Percentiles rank a stretch among this genome's conserved stretches.
Conservation (phyloP, 2,113 vertebrate species). For the Callithrix jacchus region DNA sequence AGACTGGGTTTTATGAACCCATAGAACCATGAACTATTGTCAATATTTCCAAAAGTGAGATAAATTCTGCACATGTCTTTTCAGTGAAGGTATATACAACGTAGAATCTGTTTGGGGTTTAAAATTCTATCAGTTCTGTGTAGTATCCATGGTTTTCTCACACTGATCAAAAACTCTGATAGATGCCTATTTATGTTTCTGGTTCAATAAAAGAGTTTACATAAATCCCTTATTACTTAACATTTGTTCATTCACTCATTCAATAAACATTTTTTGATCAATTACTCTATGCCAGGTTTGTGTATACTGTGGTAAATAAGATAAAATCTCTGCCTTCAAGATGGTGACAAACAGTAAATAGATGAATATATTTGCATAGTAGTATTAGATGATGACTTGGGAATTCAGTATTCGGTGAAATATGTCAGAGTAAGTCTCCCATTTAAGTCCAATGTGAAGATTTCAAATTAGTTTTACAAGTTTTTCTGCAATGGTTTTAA, state of each 20-base stretch:
- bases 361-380: conserved; percentile 15
- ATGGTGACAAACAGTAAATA: background rate
- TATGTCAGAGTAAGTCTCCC: background rate
- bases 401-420: background rate
- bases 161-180: background rate
- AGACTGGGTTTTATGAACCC: background rate
- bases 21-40: background rate
- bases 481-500: conserved; percentile 27
- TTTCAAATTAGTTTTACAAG: background rate
- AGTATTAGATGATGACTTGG: background rate
- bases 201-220: conserved; percentile 41
- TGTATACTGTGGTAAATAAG: conserved; percentile 42
- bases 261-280: conserved; percentile 39
- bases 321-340: conserved; percentile 19
- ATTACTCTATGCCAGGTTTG: background rate
- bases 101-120: background rate
- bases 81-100: background rate
- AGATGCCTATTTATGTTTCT: conserved; percentile 31
- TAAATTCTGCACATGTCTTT: background rate
- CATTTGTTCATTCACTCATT: conserved; percentile 43
- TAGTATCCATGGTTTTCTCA: background rate
- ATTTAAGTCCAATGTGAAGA: background rate
- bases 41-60: background rate
- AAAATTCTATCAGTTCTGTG: background rate
- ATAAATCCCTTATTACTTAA: conserved; percentile 25